These are phyloP conservation scores for Melanotaenia parkinsoni DNA, from an alignment of 2,797 vertebrate genomes.

Conservation along the genomic window DNA sequence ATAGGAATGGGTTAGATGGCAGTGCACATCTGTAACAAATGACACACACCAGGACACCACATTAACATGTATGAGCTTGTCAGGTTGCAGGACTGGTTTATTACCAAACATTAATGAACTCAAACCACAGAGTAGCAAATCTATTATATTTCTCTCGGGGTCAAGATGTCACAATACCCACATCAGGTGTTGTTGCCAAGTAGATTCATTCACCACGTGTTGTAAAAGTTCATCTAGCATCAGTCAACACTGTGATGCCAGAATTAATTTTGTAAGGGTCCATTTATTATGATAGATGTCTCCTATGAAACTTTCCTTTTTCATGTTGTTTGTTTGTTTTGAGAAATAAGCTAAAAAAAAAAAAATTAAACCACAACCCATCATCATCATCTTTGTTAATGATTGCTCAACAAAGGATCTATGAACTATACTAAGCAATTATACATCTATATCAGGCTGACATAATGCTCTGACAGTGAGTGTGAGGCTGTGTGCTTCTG, in stretches of 20 bases:
- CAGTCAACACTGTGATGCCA: background rate
- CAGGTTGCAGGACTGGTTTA: background rate
- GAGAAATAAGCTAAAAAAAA: no score
- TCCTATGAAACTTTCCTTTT: background rate
- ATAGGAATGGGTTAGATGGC: background rate
- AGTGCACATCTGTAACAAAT: background rate
- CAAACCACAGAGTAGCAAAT: background rate
- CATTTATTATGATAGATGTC: background rate
- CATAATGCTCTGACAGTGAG: constrained; percentile 1
- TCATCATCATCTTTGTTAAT: background rate
- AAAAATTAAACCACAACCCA: background rate
- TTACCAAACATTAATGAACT: constrained; percentile 2
- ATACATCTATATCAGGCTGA: background rate
- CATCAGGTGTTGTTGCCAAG: background rate
- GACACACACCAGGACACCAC: background rate
- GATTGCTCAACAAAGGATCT: background rate
- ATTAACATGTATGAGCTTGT: background rate
- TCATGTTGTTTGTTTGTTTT: background rate
- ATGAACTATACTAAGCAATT: background rate
- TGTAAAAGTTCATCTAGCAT: background rate
- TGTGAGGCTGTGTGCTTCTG: constrained; percentile 13
- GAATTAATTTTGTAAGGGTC: background rate
- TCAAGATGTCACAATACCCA: background rate
- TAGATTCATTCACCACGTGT: background rate
- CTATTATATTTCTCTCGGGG: background rate